Percentiles rank a stretch among this genome's conserved stretches.
Evolutionary conservation across 2,888 invertebrate species (phyloP).

Genomic region (Brachycybe producta): DNA sequence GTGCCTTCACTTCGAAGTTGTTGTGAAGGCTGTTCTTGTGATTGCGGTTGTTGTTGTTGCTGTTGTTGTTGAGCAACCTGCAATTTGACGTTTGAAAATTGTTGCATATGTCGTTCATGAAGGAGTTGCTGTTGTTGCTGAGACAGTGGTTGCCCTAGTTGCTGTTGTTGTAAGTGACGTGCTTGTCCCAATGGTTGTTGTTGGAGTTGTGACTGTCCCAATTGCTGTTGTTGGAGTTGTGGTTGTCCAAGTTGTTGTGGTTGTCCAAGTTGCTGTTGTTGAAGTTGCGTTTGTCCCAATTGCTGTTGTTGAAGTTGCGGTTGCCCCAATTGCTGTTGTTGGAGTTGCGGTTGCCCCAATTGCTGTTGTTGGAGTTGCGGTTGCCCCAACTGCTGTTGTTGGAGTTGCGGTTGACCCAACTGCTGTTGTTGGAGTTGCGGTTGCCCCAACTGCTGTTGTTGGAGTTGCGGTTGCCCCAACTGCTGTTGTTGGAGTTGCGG

Average conservation of each 20-base stretch:
- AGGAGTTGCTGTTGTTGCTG: constrained; percentile 24
- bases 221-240: constrained; percentile 22
- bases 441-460: constrained; percentile 34
- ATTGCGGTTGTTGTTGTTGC: constrained; percentile 7
- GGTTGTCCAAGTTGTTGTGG: constrained; percentile 14
- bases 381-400: constrained; percentile 13
- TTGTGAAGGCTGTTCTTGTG: background rate
- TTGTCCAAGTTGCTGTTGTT: constrained; percentile 23
- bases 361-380: constrained; percentile 40
- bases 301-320: constrained; percentile 21
- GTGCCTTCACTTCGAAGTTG: no score
- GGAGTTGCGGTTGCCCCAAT: constrained; percentile 16
- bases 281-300: constrained; percentile 12
- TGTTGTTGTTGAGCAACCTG: constrained; percentile 10
- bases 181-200: constrained; percentile 24
- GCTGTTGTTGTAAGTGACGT: constrained; percentile 25
- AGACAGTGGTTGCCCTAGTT: constrained; percentile 27
- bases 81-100: constrained; percentile 8
- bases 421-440: constrained; percentile 6
- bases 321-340: constrained; percentile 33
- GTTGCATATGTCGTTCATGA: constrained; percentile 19
- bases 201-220: constrained; percentile 28
- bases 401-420: constrained; percentile 40
- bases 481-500: constrained; percentile 21
- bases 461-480: constrained; percentile 28